Base-by-base conservation (phyloP, 2,888 invertebrate species). In the Cartodere bifasciata region DNA sequence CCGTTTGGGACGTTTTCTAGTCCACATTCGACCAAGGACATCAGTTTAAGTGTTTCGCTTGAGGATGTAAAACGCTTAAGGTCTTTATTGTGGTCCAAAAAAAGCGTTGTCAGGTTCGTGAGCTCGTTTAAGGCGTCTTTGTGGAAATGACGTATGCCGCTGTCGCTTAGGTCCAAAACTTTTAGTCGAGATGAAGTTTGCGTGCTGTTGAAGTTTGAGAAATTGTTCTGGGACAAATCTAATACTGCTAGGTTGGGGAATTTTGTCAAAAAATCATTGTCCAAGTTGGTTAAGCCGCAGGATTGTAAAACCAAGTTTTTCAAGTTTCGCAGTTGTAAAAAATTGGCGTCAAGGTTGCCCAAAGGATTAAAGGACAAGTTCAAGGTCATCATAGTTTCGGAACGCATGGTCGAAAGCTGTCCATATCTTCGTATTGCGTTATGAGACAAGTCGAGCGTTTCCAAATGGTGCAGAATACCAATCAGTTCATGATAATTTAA, bases 1-100 rank as follows among this genome's bases (percentile, higher is more conserved):
- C 69, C 68, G 13, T 73, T 51, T 38, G 73, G 75, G 4, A 74
- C 59, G 29, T 56, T 56, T 43, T 73, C 65, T 17, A 77, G 55
- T 45, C 72, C 73, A 48, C 75, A 76, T 39, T 63, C 68, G 0
- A 75, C 72, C 28, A 73, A 55, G 41, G 77, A 75, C 27, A 79
- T 49, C 38, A 58, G 62, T 37, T 57, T 63, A 16, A 77, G 45
- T n/a, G 68, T 67, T 13, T 53, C 54, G 0, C 72, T 70, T 37
- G 61, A 55, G n/a, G 68, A 55, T 52, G 38, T 34, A 26, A 47
- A 39, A 34, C 47, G 52, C 37, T 65, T 64, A 20, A 72, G 48
- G 10, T 67, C 62, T 23, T 64, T 67, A 46, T 83, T 83, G 42
- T 70, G 64, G 3, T 71, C 66, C 39, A 84, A 49, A 45, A 67